Percentiles rank a stretch among this genome's conserved stretches.
These are phyloP conservation scores for Hiodon alosoides DNA, from an alignment of 2,113 vertebrate species.

Conservation along the genomic window DNA sequence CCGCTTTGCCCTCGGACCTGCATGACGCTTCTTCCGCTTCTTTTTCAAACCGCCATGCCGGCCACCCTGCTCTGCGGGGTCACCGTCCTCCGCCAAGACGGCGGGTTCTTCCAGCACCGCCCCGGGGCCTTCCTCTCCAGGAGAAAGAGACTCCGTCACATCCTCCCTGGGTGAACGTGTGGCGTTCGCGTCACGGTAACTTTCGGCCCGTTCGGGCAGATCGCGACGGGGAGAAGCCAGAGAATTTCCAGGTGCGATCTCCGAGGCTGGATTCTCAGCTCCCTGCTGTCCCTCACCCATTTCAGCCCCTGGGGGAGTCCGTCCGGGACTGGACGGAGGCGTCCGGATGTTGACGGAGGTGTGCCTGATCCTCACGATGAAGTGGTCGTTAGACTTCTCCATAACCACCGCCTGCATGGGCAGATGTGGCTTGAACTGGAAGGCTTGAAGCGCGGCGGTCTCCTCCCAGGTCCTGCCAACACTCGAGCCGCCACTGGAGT, in stretches of 20 bases:
- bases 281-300: neutral
- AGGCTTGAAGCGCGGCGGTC: conserved; percentile 47
- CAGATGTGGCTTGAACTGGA: conserved; percentile 77
- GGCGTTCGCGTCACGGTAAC: conserved; percentile 18
- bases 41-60: conserved; percentile 2
- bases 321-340: conserved; percentile 14
- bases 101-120: conserved; percentile 3
- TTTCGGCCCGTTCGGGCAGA: conserved; percentile 12
- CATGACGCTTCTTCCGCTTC: conserved; percentile 52
- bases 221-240: neutral
- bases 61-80: neutral
- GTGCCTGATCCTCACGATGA: conserved; percentile 87
- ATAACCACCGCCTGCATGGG: conserved; percentile 93
- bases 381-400: conserved; percentile 94
- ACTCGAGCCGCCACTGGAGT: conserved; percentile 79
- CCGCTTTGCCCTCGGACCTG: conserved; percentile 48
- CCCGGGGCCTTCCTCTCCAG: conserved; percentile 2
- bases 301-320: conserved; percentile 28
- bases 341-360: conserved; percentile 40
- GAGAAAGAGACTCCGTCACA: neutral
- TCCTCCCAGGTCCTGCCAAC: conserved; percentile 60
- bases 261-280: neutral
- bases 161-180: neutral
- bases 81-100: neutral
- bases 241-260: neutral